A percentile compares a stretch with the other conserved stretches of the same genome.
Conservation (phyloP, 2,797 vertebrate species). For the Melanotaenia trifasciata region DNA sequence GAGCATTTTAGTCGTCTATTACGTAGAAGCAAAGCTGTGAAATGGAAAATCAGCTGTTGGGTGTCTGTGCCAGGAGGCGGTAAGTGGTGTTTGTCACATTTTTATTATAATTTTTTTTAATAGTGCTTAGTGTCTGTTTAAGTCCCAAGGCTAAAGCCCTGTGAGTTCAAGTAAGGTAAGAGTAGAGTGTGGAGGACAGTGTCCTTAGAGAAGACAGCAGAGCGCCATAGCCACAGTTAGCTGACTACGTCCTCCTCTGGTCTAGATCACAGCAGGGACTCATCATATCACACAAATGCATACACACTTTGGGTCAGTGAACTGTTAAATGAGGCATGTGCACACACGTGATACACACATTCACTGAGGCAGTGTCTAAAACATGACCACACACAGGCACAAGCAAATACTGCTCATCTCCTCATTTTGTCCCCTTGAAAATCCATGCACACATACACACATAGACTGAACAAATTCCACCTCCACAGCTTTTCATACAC, state of each 20-base stretch:
- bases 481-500: conserved; percentile 65
- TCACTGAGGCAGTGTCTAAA: conserved; percentile 58
- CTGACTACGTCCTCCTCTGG: conserved; percentile 59
- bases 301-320: conserved; percentile 48
- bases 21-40: conserved; percentile 54
- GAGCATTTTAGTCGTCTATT: conserved; percentile 42
- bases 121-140: conserved; percentile 68
- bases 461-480: conserved; percentile 61
- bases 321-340: conserved; percentile 57
- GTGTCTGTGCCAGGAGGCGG: conserved; percentile 34
- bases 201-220: conserved; percentile 34
- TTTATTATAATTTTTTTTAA: conserved; percentile 16
- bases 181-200: conserved; percentile 44
- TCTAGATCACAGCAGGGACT: conserved; percentile 51
- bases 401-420: conserved; percentile 39
- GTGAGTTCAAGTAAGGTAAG: conserved; percentile 55
- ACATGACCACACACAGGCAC: conserved; percentile 65
- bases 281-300: conserved; percentile 34
- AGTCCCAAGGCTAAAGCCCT: conserved; percentile 41
- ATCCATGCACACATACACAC: conserved; percentile 27
- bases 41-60: conserved; percentile 16
- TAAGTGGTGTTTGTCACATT: conserved; percentile 58
- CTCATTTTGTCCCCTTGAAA: conserved; percentile 37
- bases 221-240: conserved; percentile 40
- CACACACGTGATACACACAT: conserved; percentile 47